These are phyloP conservation scores for Orchesella flavescens DNA, from an alignment of 2,888 invertebrate species.

Conservation along the genomic window DNA sequence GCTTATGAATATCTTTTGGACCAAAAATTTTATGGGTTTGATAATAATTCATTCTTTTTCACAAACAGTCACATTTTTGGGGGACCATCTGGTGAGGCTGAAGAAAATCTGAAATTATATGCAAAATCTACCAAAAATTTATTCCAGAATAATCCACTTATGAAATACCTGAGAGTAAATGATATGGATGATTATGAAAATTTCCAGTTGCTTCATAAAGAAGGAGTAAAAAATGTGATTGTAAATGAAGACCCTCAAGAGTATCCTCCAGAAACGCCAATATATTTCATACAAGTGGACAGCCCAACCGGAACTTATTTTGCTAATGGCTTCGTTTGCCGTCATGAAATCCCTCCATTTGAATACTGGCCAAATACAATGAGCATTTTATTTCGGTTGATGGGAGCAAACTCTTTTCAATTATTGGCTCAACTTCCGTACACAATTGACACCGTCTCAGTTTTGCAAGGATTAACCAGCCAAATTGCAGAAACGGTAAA, in stretches of 20 bases:
- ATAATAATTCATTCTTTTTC: slow-evolving; percentile 41
- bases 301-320: slow-evolving; percentile 64
- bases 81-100: slow-evolving; percentile 6
- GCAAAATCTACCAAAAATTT: slow-evolving; percentile 30
- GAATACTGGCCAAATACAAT: slow-evolving; percentile 65
- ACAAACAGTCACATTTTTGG: slow-evolving; percentile 55
- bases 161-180: slow-evolving; percentile 40
- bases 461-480: background rate
- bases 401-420: background rate
- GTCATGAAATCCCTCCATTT: slow-evolving; percentile 63
- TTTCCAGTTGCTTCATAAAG: background rate
- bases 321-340: slow-evolving; percentile 59
- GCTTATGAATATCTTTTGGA: slow-evolving; percentile 30
- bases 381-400: slow-evolving; percentile 27
- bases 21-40: slow-evolving; percentile 62
- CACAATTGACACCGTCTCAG: background rate
- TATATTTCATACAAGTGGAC: slow-evolving; percentile 64
- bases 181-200: too few relatives aligned
- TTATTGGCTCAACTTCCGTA: slow-evolving; percentile 4
- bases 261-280: slow-evolving; percentile 40
- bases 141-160: background rate
- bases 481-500: background rate
- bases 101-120: slow-evolving; percentile 14
- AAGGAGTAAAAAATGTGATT: background rate
- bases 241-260: slow-evolving; percentile 20